Evolutionary conservation across 2,888 invertebrate species (phyloP), one percentile per base, ranked within the genome.

Genomic region (Cecidostiba fungosa): DNA sequence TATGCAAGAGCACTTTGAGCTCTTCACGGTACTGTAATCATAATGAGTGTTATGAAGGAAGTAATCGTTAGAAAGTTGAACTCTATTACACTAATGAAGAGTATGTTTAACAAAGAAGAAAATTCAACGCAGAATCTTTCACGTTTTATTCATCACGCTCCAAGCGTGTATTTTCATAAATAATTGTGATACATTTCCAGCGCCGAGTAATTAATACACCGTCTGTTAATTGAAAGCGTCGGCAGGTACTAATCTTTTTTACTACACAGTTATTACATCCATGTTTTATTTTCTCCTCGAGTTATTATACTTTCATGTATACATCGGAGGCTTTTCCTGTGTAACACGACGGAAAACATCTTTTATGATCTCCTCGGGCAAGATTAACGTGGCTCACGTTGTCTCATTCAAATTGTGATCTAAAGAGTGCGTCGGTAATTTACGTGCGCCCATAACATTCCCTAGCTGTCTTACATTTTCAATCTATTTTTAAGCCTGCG

Each of bases 301-400:
- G 4, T 59, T 23, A 23, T 23, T 59, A 59, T 10, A 23, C 23
- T 59, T 10, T 10, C 59, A 8, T 23, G 59, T 23, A 23, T 59
- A 59, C 2, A 50, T 16, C 16, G 4, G 16, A 1, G 19, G 4
- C 6, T 72, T 72, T 19, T 10, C 23, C 59, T n/a, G n/a, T n/a
- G n/a, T n/a, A n/a, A n/a, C n/a, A n/a, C n/a, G n/a, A 39, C 43
- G 72, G 72, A 1, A 16, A 47, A 73, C 39, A 39, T 70, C 16
- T 10, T 76, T 76, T 76, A 76, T 32, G 26, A 23, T 77, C 23
- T 62, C 23, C 23, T 39, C n/a, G 36, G 39, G 54, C 23, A 62
- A 62, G 62, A 59, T 36, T 62, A 59, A 62, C 23, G 19, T n/a
- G 12, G 19, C 16, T 26, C 74, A 0, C 19, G 36, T 19, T 32